phyloP scores from a whole-genome alignment of 2,113 vertebrate genomes.

The Psittacula cyanocephala region DNA sequence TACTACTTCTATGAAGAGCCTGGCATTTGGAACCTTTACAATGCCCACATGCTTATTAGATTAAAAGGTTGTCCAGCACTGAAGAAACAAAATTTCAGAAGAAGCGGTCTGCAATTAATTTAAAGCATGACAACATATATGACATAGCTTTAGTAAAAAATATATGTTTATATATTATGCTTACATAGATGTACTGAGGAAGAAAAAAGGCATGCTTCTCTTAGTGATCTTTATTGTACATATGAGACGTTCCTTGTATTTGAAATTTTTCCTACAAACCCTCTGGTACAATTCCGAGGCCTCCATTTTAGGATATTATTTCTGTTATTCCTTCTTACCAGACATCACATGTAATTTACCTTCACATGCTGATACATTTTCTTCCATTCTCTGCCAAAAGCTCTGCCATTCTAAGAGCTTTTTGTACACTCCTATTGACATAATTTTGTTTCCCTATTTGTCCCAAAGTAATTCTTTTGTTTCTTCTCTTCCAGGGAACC shows the following conservation, averaged over 20 bases:
- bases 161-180: not conserved
- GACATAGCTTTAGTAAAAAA: not conserved
- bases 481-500: not conserved
- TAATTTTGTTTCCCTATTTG: not conserved
- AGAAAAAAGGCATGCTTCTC: not conserved
- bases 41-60: not conserved
- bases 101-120: not conserved
- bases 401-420: not conserved
- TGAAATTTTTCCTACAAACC: not conserved
- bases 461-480: not conserved
- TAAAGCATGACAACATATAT: not conserved
- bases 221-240: not conserved
- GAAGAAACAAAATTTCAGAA: constrained; percentile 3
- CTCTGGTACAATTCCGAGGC: not conserved
- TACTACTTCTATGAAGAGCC: not conserved
- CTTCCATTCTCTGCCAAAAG: not conserved
- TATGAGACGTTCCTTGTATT: not conserved
- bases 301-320: not conserved
- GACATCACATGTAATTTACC: not conserved
- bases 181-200: not conserved
- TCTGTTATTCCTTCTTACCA: not conserved
- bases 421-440: not conserved
- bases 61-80: not conserved
- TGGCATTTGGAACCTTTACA: not conserved
- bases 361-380: not conserved